Conservation (phyloP, 2,113 vertebrate species). For the Macaca fascicularis region DNA sequence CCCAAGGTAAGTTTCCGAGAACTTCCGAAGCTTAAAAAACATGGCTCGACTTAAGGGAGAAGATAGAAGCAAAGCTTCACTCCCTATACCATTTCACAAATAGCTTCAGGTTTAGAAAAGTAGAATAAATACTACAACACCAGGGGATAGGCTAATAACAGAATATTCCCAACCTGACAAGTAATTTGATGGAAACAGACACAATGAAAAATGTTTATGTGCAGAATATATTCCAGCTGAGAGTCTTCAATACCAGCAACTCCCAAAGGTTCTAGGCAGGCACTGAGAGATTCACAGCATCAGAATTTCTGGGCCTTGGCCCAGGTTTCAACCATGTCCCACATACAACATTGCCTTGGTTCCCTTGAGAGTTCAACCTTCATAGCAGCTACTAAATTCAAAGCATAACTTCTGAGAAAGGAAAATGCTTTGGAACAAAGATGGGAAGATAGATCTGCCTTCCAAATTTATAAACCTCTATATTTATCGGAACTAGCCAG, state of each 20-base stretch:
- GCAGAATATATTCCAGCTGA: slow-evolving; percentile 45
- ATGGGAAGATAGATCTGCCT: background rate
- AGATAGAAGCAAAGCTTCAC: background rate
- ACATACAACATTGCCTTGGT: background rate
- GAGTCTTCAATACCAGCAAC: background rate
- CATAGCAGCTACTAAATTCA: slow-evolving; percentile 17
- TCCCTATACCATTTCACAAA: background rate
- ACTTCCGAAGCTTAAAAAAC: slow-evolving; percentile 32
- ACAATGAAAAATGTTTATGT: background rate
- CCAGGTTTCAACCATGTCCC: slow-evolving; percentile 12
- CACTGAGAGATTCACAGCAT: background rate
- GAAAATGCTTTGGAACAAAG: slow-evolving; percentile 12
- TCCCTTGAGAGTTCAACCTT: background rate
- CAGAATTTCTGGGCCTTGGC: background rate
- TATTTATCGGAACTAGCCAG: background rate
- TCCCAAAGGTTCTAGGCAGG: background rate
- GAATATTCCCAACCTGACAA: slow-evolving; percentile 32
- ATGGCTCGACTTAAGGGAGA: background rate
- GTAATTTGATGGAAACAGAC: slow-evolving; percentile 40
- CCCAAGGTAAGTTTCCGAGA: slow-evolving; percentile 49
- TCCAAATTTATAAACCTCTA: background rate
- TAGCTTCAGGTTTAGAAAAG: background rate
- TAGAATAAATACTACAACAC: background rate
- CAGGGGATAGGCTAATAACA: background rate
- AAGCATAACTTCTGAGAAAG: slow-evolving; percentile 29